Evolutionary conservation across 2,113 vertebrate genomes (phyloP).

Genomic region (Rhinolophus sinicus): DNA sequence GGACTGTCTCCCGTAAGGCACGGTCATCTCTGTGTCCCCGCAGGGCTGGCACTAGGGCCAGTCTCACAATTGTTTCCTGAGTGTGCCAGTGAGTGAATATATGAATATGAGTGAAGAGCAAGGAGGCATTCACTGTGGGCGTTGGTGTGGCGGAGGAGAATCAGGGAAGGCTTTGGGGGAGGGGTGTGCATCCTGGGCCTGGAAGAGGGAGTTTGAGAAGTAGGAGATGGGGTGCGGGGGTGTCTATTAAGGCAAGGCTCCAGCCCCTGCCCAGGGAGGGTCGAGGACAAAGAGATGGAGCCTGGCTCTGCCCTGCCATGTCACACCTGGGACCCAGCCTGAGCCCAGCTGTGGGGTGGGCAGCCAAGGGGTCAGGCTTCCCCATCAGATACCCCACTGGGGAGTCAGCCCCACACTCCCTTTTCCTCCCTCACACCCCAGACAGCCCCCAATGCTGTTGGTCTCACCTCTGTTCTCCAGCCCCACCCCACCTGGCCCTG

Average conservation of each 20-base stretch:
- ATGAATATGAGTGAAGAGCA: not conserved
- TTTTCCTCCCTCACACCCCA: not conserved
- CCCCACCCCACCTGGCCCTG: not conserved
- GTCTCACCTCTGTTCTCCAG: not conserved
- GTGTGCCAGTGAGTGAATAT: not conserved
- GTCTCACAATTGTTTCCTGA: not conserved
- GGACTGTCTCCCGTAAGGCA: not conserved
- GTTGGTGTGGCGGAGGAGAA: not conserved
- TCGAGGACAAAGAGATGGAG: not conserved
- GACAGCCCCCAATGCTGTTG: not conserved
- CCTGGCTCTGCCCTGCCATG: not conserved
- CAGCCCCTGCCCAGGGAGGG: not conserved
- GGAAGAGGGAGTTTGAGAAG: not conserved
- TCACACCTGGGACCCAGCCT: not conserved
- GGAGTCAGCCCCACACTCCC: not conserved
- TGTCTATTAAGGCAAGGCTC: not conserved
- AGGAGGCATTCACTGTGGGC: not conserved
- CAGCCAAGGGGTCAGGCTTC: not conserved
- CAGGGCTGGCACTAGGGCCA: not conserved
- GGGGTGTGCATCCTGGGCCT: too few species aligned
- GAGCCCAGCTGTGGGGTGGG: not conserved
- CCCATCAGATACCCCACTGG: not conserved
- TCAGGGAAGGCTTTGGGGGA: not conserved
- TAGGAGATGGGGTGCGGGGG: not conserved
- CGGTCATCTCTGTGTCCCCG: not conserved